Conservation (phyloP, 2,797 vertebrate genomes). For the Macrochelys suwanniensis region DNA sequence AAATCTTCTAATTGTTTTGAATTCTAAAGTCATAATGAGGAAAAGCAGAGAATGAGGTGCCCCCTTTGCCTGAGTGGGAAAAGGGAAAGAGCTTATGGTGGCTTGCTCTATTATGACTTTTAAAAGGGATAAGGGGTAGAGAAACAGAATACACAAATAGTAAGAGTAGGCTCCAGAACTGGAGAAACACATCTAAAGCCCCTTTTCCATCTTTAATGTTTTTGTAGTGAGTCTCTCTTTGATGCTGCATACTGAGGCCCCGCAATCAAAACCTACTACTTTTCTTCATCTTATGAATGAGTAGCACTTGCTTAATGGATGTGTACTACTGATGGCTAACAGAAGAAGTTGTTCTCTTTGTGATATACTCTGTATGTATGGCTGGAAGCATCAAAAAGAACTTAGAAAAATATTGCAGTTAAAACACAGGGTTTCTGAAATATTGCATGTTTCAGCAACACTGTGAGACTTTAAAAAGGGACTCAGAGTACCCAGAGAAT, state of each 20-base stretch:
- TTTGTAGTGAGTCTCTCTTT: background rate
- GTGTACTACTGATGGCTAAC: background rate
- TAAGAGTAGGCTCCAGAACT: background rate
- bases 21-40: background rate
- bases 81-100: background rate
- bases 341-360: conserved; percentile 12
- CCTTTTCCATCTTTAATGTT: background rate
- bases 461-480: background rate
- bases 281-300: conserved; percentile 12
- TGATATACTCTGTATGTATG: background rate
- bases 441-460: background rate
- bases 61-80: background rate
- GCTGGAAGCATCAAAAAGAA: background rate
- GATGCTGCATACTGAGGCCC: background rate
- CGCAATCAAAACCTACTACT: background rate
- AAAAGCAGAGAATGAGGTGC: background rate
- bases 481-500: background rate
- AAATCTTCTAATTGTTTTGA: too few species aligned
- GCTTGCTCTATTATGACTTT: conserved; percentile 18
- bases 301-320: background rate
- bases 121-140: background rate
- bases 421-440: background rate
- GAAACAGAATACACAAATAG: background rate
- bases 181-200: background rate
- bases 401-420: background rate